These are phyloP conservation scores for Columbina picui DNA, from an alignment of 2,113 vertebrate species.

Conservation along the genomic window DNA sequence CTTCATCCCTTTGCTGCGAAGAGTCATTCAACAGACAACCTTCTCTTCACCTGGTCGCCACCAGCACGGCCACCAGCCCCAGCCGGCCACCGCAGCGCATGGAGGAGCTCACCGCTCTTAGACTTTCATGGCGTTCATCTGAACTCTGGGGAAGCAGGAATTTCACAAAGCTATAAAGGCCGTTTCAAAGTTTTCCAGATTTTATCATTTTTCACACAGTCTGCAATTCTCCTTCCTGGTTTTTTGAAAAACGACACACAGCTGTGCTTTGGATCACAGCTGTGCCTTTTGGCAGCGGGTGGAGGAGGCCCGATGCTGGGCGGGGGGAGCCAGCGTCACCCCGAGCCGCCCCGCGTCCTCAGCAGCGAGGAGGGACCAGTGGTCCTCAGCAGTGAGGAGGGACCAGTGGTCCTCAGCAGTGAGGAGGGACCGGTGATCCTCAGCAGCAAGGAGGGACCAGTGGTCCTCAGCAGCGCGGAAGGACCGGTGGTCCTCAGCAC, in stretches of 20 bases:
- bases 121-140: background rate
- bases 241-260: background rate
- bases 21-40: accelerated
- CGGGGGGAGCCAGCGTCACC: background rate
- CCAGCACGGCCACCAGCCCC: background rate
- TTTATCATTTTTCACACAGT: constrained; percentile 52
- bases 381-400: accelerated
- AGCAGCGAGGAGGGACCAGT: background rate
- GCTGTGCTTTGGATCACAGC: constrained; percentile 33
- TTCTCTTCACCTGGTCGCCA: background rate
- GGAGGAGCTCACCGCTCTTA: background rate
- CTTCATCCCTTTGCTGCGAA: background rate
- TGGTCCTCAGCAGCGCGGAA: background rate
- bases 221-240: constrained; percentile 38
- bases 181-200: constrained; percentile 38
- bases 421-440: too few species aligned
- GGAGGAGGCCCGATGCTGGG: background rate
- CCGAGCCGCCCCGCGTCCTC: accelerated
- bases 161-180: constrained; percentile 4
- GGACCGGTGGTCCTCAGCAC: accelerated
- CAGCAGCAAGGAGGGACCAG: background rate
- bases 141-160: constrained; percentile 1
- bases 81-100: accelerated
- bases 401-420: accelerated
- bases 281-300: background rate